Base-by-base conservation (phyloP, 2,888 invertebrate species). In the Rhagium mordax region DNA sequence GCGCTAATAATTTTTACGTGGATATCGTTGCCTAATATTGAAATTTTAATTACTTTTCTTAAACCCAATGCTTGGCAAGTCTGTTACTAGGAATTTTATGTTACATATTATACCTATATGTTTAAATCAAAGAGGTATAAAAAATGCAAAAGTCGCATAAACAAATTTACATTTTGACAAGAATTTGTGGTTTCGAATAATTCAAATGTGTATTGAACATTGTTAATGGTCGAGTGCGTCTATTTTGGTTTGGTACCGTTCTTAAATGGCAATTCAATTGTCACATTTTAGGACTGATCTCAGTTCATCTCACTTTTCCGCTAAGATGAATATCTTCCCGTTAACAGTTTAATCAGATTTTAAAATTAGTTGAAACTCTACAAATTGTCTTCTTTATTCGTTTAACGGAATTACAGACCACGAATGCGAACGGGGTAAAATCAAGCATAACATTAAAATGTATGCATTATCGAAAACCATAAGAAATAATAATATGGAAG, bases 301-400 rank as follows among this genome's bases (percentile, higher is more conserved):
- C 13, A 41, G 10, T 41, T 41, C 1, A 41, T 41, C 21, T 55
- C 24, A n/a, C 24, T 24, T 55, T 55, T 55, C 55, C 55, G 24
- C 20, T 55, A 55, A 55, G 55, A 21, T 55, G 55, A 13, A 55
- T 49, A 49, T 49, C 8, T 55, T 24, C 13, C 55, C 55, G 55
- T 55, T 55, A 55, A n/a, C n/a, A 55, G 24, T 21, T 55, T 21
- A 55, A 55, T 55, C 55, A n/a, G 27, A 24, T 24, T 55, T 21
- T 55, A 55, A 20, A 24, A 55, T 55, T 24, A 24, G 6, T 24
- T 55, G 27, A 55, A 55, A 13, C 21, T 24, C 55, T n/a, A 55
- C 55, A 55, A 51, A 27, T 20, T 20, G 3, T 1, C 21, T 24
- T 13, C n/a, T 55, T 4, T 24, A 55, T 24, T 55, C 5, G 24